A percentile compares a stretch with the other conserved stretches of the same genome.
Conservation (phyloP, 2,113 vertebrate genomes). For the Channa maculata region DNA sequence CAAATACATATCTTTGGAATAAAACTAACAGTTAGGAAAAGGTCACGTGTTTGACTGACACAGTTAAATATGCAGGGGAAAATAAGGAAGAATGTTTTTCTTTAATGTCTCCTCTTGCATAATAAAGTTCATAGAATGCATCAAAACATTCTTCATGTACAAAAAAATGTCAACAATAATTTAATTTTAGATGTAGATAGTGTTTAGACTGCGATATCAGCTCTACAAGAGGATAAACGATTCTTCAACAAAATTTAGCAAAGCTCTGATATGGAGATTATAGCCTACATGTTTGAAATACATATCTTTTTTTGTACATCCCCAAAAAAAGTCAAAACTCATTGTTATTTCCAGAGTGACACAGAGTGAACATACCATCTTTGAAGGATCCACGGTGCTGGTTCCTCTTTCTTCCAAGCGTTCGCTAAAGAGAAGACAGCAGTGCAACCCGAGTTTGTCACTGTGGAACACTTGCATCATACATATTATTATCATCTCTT, state of each 20-base stretch:
- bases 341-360: conserved; percentile 51
- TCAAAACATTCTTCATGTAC: not conserved
- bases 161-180: too few relatives aligned
- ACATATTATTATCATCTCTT: not conserved
- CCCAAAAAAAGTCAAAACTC: not conserved
- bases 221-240: not conserved
- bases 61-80: not conserved
- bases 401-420: conserved; percentile 86
- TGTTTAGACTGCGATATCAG: not conserved
- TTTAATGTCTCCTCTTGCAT: too few relatives aligned
- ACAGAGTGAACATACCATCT: conserved; percentile 87
- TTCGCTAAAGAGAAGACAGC: conserved; percentile 80
- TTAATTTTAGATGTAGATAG: too few relatives aligned
- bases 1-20: too few relatives aligned
- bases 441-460: conserved; percentile 14
- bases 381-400: conserved; percentile 93
- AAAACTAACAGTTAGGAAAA: too few relatives aligned
- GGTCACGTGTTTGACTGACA: too few relatives aligned
- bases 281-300: not conserved
- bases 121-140: not conserved
- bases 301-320: not conserved
- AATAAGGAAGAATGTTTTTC: too few relatives aligned
- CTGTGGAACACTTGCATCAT: too few relatives aligned
- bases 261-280: not conserved
- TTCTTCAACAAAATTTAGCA: not conserved